Evolutionary conservation across 2,113 vertebrate species (phyloP), one percentile per base, ranked within the genome.

Genomic region (Uropsilus gracilis): DNA sequence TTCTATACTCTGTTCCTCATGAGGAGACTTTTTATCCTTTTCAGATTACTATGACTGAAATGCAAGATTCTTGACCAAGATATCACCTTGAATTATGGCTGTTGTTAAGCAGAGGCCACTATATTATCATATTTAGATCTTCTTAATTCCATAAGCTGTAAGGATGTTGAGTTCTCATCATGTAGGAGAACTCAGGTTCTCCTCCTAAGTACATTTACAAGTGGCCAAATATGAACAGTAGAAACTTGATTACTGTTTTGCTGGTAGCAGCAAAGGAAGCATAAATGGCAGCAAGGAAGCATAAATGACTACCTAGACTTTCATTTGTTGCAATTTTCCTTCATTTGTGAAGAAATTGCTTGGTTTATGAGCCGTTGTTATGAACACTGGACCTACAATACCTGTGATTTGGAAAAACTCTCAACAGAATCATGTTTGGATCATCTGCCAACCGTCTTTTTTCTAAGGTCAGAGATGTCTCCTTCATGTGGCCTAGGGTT

Each of bases 341-440:
- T n/a, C n/a, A n/a, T 75, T 94, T 86, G 24, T 80, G 13, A 83
- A 13, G 61, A 75, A 26, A 64, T 44, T 37, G 42, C 9, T 68
- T 94, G 37, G 55, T 48, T 76, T 88, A 48, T 53, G 71, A 69
- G 39, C 32, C n/a, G 84, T 48, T 34, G n/a, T 55, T 68, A 32
- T 78, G 90, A 59, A 85, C 20, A 37, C 5, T 59, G 46, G 26
- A 50, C 32, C 24, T 48, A 7, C 42, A 86, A 80, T 32, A 73
- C 5, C 22, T 87, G 48, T 92, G 66, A 57, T 75, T 69, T 87
- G 72, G 86, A 84, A 95, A 92, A 30, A 24, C 10, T 18, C 34
- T 44, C 84, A 20, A n/a, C 16, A 48, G 66, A 57, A 57, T 64
- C 61, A 53, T 8, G 57, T 13, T 34, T 72, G 46, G 82, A 24